Base-by-base conservation (phyloP, 2,888 invertebrate genomes). In the Calameuta filiformis region DNA sequence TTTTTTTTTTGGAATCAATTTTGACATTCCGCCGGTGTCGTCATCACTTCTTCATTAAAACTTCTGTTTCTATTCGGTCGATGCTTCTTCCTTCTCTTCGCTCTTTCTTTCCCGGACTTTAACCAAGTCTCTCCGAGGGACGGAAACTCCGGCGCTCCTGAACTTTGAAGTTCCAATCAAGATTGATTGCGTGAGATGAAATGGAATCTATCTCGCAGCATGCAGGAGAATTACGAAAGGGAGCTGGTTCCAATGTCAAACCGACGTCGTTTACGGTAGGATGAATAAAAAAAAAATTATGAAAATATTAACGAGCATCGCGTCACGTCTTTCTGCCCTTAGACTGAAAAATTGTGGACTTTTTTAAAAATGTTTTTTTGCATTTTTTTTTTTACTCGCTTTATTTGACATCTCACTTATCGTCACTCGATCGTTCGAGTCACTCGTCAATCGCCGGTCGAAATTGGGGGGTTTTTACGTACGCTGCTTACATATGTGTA, bases 121-220 rank as follows among this genome's bases (percentile, higher is more conserved):
- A 37, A 69, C 76, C 56, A 69, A 69, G 23, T 37, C 76, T 76
- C 76, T 3, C 69, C 69, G 68, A 31, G 56, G 56, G 75, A 68
- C n/a, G 56, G 6, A 40, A 40, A 40, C 40, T 40, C 76, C 74
- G 69, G 74, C 77, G 37, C 78, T 76, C 74, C 81, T 79, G 80
- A 85, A 85, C 85, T 87, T 87, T 87, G 83, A 87, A 87, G 86
- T 87, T 85, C 83, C 89, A 89, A 87, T 89, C 89, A 88, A 84
- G 86, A 87, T 88, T 87, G 89, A 89, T 89, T 89, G 87, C 85
- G 82, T 83, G 81, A 85, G 87, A 87, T 88, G 85, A 85, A 89
- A 87, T 85, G 87, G 85, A 85, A 86, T 89, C 87, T 85, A 85
- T 85, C 83, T 82, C 81, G 83, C 80, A 81, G 79, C 68, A 33